Evolutionary conservation across 2,113 vertebrate genomes (phyloP), one percentile per base, ranked within the genome.

Genomic region (Sitta europaea): DNA sequence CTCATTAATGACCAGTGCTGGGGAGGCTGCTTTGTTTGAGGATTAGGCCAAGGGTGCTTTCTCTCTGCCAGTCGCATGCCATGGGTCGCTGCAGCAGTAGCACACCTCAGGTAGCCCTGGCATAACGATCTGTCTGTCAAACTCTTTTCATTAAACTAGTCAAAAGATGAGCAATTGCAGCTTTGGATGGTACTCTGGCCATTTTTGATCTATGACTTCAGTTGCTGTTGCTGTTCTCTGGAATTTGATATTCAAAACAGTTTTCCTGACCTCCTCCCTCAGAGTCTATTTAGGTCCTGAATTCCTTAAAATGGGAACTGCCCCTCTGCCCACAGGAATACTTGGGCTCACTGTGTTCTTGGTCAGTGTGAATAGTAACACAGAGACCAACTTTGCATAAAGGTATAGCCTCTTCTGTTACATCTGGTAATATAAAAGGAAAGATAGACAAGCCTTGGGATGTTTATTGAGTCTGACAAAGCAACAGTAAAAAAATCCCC

Each of bases 51-150:
- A 51, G 28, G 10, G 63, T 20, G 10, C 23, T 63, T 75, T 29
- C 11, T 79, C 10, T 42, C 58, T 87, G 45, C 19, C 7, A 5
- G 72, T 70, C 25, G 65, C 20, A 3, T 9, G 20, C 31, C 3
- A 0, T 28, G 55, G 28, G 16, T 27, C 3, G 3, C 24, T 48
- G 13, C 11, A 20, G 31, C 48, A 88, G 54, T 3, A 75, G 14
- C 10, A 22, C 0, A 0, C 23, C 1, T 0, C 7, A 28, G 47
- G 15, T 18, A 70, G 42, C 31, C n/a, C 47, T n/a, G 47, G 27
- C 16, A 19, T 5, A 5, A 6, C 0, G 0, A 40, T 48, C 21
- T 33, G 5, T 42, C 80, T 62, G 28, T 51, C 62, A 70, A 45
- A 40, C 13, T 11, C 7, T 36, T 83, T 1, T 15, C 13, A 2